A percentile compares a stretch with the other conserved stretches of the same genome.
Evolutionary conservation across 2,797 vertebrate genomes (phyloP).

Genomic region (Neosalanx taihuensis): DNA sequence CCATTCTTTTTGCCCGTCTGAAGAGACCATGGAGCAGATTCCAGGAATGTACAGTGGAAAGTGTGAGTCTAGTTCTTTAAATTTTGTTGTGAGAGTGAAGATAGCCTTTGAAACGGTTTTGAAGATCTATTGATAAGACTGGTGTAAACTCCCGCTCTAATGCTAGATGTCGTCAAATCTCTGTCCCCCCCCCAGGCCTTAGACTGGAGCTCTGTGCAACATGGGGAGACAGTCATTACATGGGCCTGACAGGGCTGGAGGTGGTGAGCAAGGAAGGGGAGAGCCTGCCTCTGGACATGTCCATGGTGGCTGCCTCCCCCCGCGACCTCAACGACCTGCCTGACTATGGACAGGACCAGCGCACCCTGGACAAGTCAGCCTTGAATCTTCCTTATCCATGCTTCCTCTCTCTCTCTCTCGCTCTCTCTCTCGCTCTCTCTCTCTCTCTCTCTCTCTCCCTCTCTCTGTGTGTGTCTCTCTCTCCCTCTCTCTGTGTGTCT

Average conservation of each 20-base stretch:
- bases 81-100: too few relatives aligned
- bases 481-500: neutral
- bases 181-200: slow-evolving; percentile 70
- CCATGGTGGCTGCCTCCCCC: slow-evolving; percentile 84
- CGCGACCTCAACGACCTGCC: slow-evolving; percentile 87
- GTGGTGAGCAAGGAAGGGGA: slow-evolving; percentile 85
- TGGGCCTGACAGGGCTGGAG: slow-evolving; percentile 91
- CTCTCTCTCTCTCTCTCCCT: neutral
- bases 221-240: slow-evolving; percentile 91
- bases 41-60: slow-evolving; percentile 83
- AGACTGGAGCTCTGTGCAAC: slow-evolving; percentile 82
- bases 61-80: slow-evolving; percentile 82
- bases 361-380: slow-evolving; percentile 88
- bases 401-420: neutral
- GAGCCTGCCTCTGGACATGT: slow-evolving; percentile 74
- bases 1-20: slow-evolving; percentile 44
- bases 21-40: slow-evolving; percentile 61
- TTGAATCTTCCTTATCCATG: neutral
- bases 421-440: neutral
- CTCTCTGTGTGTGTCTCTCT: too few relatives aligned
- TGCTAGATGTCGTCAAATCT: too few relatives aligned
- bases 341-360: slow-evolving; percentile 79
- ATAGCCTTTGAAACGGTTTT: neutral
- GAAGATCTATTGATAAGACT: too few relatives aligned
- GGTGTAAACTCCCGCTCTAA: neutral